Conservation (phyloP, 2,797 vertebrate genomes). For the Takifugu ocellatus region DNA sequence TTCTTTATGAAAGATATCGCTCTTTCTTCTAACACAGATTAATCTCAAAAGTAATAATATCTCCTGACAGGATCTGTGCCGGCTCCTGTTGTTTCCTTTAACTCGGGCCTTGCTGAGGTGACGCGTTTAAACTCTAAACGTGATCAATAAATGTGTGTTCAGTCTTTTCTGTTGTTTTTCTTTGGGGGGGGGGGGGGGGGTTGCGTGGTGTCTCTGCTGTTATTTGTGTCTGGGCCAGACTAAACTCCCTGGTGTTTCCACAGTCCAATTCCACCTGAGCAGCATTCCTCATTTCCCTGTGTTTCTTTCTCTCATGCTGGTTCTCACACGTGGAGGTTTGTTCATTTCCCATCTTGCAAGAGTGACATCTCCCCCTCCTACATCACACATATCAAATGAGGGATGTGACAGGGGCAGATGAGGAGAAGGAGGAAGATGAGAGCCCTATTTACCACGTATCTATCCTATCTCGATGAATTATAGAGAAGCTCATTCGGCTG, state of each 20-base stretch:
- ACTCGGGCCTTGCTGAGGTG: slow-evolving; percentile 11
- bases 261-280: slow-evolving; percentile 62
- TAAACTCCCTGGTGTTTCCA: slow-evolving; percentile 46
- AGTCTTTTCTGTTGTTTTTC: slow-evolving; percentile 11
- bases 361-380: slow-evolving; percentile 67
- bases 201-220: slow-evolving; percentile 4
- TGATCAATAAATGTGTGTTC: slow-evolving; percentile 10
- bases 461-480: slow-evolving; percentile 65
- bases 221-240: slow-evolving; percentile 37
- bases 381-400: slow-evolving; percentile 74
- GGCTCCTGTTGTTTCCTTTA: slow-evolving; percentile 1
- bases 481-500: slow-evolving; percentile 55
- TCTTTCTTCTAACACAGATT: slow-evolving; percentile 27
- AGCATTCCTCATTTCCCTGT: slow-evolving; percentile 53
- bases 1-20: slow-evolving; percentile 25
- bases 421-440: slow-evolving; percentile 64
- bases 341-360: slow-evolving; percentile 63
- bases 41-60: slow-evolving; percentile 31
- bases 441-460: slow-evolving; percentile 66
- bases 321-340: slow-evolving; percentile 61
- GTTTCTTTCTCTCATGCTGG: slow-evolving; percentile 51
- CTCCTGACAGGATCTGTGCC: slow-evolving; percentile 18
- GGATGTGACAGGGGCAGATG: slow-evolving; percentile 70
- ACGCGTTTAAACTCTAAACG: slow-evolving; percentile 24
- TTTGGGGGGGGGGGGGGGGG: not conserved